These are phyloP conservation scores for Hipposideros armiger DNA, from an alignment of 2,113 vertebrate genomes.

Conservation along the genomic window DNA sequence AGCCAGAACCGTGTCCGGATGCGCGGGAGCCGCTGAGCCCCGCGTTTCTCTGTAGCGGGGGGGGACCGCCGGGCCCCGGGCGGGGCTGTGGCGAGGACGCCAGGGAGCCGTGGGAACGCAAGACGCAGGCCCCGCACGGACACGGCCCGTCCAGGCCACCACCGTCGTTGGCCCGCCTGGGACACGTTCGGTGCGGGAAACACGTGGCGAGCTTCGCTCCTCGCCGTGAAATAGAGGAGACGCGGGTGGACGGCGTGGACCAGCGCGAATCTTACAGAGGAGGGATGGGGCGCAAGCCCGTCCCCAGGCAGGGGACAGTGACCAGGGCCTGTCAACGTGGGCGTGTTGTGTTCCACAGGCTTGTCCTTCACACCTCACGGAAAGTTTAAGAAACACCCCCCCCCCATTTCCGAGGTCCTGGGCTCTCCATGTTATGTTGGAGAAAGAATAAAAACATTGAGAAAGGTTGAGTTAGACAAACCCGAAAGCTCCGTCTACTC, in stretches of 20 bases:
- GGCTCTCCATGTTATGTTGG: neutral
- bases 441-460: neutral
- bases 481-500: neutral
- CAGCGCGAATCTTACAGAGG: rapidly evolving
- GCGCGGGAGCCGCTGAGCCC: neutral
- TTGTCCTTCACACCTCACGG: no score
- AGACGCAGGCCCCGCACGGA: neutral
- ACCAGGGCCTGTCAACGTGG: no score
- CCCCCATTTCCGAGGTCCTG: neutral
- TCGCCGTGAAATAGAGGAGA: no score
- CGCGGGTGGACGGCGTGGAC: no score
- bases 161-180: no score
- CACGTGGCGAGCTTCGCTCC: neutral
- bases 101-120: neutral
- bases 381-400: neutral
- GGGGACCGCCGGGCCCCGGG: rapidly evolving
- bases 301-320: rapidly evolving
- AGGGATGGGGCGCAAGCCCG: neutral
- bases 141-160: neutral
- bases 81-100: neutral
- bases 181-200: neutral
- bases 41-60: neutral
- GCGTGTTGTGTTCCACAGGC: no score
- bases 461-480: neutral
- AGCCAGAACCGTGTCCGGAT: neutral